These are phyloP conservation scores for Semotilus atromaculatus DNA, from an alignment of 2,797 vertebrate species.

Conservation along the genomic window DNA sequence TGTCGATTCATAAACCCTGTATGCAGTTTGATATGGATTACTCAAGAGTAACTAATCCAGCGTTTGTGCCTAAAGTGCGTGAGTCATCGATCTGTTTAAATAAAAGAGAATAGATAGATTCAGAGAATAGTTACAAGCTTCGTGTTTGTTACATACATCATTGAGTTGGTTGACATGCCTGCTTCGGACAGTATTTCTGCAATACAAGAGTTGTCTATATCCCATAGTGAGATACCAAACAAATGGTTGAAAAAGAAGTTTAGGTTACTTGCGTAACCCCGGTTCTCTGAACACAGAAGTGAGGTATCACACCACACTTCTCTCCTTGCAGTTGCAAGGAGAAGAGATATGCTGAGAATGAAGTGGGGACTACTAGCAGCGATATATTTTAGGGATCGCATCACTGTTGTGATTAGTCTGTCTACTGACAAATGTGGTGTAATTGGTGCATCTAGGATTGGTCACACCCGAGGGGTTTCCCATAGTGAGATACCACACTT, in stretches of 20 bases:
- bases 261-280: no score
- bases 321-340: not conserved
- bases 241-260: no score
- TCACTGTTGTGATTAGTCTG: not conserved
- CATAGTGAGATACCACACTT: no score
- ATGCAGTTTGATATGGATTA: not conserved
- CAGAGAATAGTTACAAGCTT: no score
- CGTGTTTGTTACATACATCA: no score
- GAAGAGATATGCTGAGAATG: not conserved
- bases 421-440: not conserved
- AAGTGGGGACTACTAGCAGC: not conserved
- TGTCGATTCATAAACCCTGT: not conserved
- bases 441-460: not conserved
- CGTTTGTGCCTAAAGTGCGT: not conserved
- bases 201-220: not conserved
- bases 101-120: no score
- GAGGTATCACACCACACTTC: no score
- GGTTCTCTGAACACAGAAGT: no score
- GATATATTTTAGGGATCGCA: no score
- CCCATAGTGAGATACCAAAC: no score
- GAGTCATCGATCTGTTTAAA: no score
- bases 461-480: no score
- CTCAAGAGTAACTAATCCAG: not conserved
- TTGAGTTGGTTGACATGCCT: not conserved
- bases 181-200: not conserved